Evolutionary conservation across 2,888 invertebrate genomes (phyloP).

Genomic region (Dryobota labecula): DNA sequence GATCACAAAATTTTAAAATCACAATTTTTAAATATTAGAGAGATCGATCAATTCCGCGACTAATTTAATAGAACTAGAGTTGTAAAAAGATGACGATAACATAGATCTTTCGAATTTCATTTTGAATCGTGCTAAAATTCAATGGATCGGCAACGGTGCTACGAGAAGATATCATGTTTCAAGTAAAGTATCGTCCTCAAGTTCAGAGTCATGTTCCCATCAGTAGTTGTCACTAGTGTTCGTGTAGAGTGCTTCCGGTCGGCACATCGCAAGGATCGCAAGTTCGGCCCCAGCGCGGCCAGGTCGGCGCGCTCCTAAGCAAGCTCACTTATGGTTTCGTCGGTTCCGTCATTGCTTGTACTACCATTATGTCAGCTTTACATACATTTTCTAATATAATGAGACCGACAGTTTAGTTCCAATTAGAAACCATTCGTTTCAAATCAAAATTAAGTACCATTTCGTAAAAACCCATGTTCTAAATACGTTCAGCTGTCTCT

Average conservation of each 20-base stretch:
- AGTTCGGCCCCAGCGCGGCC: conserved; percentile 76
- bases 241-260: conserved; percentile 80
- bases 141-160: conserved; percentile 87
- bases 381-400: conserved; percentile 42
- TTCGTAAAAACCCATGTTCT: conserved; percentile 47
- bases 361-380: conserved; percentile 47
- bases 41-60: conserved; percentile 77
- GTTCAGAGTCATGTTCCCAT: conserved; percentile 76
- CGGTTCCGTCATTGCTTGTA: conserved; percentile 59
- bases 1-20: conserved; percentile 79
- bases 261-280: conserved; percentile 60
- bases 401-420: conserved; percentile 55
- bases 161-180: conserved; percentile 77
- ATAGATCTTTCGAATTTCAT: conserved; percentile 81
- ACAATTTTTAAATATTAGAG: conserved; percentile 76
- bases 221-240: conserved; percentile 82
- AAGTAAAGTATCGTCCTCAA: conserved; percentile 74
- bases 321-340: conserved; percentile 72
- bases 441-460: conserved; percentile 40
- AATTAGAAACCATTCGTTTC: conserved; percentile 42
- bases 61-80: conserved; percentile 82
- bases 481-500: conserved; percentile 43
- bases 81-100: conserved; percentile 80
- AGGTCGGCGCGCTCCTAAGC: conserved; percentile 81
- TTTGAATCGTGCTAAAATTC: conserved; percentile 79